Percentiles rank a stretch among this genome's conserved stretches.
Conservation (phyloP, 2,797 vertebrate genomes). For the Dallia pectoralis region DNA sequence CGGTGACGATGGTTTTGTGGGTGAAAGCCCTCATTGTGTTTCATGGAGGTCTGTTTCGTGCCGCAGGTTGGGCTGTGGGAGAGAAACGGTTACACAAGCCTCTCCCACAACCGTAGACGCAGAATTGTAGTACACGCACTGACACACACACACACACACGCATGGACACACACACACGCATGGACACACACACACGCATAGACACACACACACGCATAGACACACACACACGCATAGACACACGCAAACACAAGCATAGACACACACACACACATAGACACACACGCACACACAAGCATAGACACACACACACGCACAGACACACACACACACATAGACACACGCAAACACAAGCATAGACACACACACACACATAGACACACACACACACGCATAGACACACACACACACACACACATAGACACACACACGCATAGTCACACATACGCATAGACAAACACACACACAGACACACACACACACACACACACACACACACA, state of each 20-base stretch:
- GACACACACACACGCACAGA: constrained; percentile 21
- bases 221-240: not conserved
- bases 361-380: constrained; percentile 6
- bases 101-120: not conserved
- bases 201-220: not conserved
- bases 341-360: too few relatives aligned
- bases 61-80: too few relatives aligned
- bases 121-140: not conserved
- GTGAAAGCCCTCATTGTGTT: too few relatives aligned
- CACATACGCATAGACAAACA: too few relatives aligned
- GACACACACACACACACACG: constrained; percentile 20
- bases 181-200: too few relatives aligned
- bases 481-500: constrained; percentile 21
- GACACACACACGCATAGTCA: too few relatives aligned
- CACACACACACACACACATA: constrained; percentile 23
- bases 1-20: too few relatives aligned
- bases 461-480: constrained; percentile 19
- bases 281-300: too few relatives aligned
- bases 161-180: constrained; percentile 21
- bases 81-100: too few relatives aligned
- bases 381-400: constrained; percentile 10
- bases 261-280: constrained; percentile 21
- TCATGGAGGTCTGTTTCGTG: too few relatives aligned
- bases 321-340: too few relatives aligned
- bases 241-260: not conserved